Base-by-base conservation (phyloP, 2,113 vertebrate species). In the Oryzias javanicus region DNA sequence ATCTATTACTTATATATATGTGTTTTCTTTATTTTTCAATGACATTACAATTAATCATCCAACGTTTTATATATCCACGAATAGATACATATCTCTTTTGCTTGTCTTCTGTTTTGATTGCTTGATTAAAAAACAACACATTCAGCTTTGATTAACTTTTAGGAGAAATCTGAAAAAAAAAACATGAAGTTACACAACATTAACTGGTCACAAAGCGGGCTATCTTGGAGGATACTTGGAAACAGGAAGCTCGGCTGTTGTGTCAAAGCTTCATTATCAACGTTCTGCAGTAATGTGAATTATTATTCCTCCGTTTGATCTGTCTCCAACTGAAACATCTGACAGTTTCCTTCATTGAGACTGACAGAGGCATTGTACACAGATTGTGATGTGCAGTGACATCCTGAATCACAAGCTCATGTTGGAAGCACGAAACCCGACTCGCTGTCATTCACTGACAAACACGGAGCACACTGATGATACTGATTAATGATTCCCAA, bases 281-380 rank as follows among this genome's bases (percentile, higher is more conserved):
- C 60, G 74, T 70, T 75, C 72, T 14, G 67, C 49, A 14, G 54
- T 85, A 82, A 79, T 67, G 72, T 71, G 80, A 79, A 76, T 85
- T 80, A 69, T 85, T 80, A 69, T 79, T 78, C 83, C 81, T 83
- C 74, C 25, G 51, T 82, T 86, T 79, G 78, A 86, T 88, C 80
- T 59, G 61, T 64, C 80, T 57, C 19, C 65, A 72, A 60, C 55
- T 79, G 75, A 76, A 76, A 71, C 27, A 55, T 52, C 56, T 84
- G 89, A 84, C 88, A 85, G 76, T 52, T 83, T 55, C 45, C 62
- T 81, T 89, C 81, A 88, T 77, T 80, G 66, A 76, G 75, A 86
- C 63, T 86, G 84, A 67, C 83, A 83, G 73, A 61, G 44, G 58
- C 72, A 86, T 86, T 88, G 85, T 88, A 79, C 75, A 70, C 61